Conservation (phyloP, 2,888 invertebrate genomes). For the Girardia tigrina region DNA sequence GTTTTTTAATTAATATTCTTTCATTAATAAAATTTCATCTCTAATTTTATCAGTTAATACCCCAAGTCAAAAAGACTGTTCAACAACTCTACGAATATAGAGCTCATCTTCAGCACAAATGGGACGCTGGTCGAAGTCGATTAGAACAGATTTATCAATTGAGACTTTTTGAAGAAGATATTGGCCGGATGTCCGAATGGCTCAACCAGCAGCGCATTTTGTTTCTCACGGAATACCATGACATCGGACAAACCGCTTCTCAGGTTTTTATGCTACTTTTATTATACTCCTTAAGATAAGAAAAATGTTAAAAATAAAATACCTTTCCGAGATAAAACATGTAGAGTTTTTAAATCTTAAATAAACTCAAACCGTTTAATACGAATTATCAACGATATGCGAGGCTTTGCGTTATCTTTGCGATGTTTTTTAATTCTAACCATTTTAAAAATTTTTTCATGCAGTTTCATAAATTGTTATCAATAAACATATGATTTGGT, state of each 20-base stretch:
- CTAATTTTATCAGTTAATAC: slow-evolving; percentile 30
- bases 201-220: slow-evolving; percentile 33
- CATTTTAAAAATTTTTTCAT: too few species aligned
- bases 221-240: slow-evolving; percentile 33
- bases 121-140: slow-evolving; percentile 30
- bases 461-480: too few species aligned
- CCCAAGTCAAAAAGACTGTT: slow-evolving; percentile 35
- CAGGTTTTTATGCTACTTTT: slow-evolving; percentile 13
- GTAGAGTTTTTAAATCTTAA: too few species aligned
- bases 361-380: too few species aligned
- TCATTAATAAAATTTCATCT: too few species aligned
- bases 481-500: too few species aligned
- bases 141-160: slow-evolving; percentile 38
- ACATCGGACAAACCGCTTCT: slow-evolving; percentile 33
- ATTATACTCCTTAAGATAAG: neutral
- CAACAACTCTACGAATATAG: slow-evolving; percentile 30
- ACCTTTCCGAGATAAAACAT: neutral
- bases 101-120: slow-evolving; percentile 36
- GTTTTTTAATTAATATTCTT: too few species aligned
- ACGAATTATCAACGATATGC: too few species aligned
- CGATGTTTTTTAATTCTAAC: too few species aligned
- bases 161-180: slow-evolving; percentile 38
- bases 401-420: too few species aligned
- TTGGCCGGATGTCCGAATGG: slow-evolving; percentile 35
- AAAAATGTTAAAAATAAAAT: too few species aligned